phyloP scores from a whole-genome alignment of 2,113 vertebrate species.

The Procavia capensis region DNA sequence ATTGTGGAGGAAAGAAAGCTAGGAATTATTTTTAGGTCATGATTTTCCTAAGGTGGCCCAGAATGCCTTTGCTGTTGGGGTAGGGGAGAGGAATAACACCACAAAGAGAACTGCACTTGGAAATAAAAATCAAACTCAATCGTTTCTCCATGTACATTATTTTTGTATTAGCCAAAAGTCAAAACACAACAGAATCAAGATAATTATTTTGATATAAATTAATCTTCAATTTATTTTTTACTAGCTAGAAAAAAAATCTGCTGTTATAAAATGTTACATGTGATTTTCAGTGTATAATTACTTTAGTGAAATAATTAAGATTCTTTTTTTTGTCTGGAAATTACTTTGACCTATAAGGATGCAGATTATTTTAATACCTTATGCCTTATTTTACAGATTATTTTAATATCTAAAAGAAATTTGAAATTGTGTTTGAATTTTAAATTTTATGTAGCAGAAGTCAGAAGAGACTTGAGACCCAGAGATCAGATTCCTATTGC shows the following conservation, averaged over 20 bases:
- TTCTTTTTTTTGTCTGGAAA: background rate
- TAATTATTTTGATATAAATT: too few relatives aligned
- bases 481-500: conserved; percentile 56
- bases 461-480: conserved; percentile 18
- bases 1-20: background rate
- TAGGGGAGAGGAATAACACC: background rate
- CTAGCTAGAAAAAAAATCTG: background rate
- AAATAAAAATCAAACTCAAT: too few relatives aligned
- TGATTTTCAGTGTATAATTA: conserved; percentile 14
- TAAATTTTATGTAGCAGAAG: conserved; percentile 20
- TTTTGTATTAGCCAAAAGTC: too few relatives aligned
- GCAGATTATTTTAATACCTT: background rate
- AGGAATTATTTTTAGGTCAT: background rate
- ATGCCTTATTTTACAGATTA: too few relatives aligned
- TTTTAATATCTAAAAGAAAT: conserved; percentile 1
- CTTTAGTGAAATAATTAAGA: conserved; percentile 31
- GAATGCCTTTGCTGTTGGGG: background rate
- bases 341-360: background rate
- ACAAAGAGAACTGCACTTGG: too few relatives aligned
- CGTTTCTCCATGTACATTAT: too few relatives aligned
- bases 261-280: background rate
- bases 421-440: background rate
- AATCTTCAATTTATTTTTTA: conserved; percentile 32
- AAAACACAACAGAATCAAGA: too few relatives aligned
- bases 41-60: background rate